Base-by-base conservation (phyloP, 2,113 vertebrate species). In the Callithrix jacchus region DNA sequence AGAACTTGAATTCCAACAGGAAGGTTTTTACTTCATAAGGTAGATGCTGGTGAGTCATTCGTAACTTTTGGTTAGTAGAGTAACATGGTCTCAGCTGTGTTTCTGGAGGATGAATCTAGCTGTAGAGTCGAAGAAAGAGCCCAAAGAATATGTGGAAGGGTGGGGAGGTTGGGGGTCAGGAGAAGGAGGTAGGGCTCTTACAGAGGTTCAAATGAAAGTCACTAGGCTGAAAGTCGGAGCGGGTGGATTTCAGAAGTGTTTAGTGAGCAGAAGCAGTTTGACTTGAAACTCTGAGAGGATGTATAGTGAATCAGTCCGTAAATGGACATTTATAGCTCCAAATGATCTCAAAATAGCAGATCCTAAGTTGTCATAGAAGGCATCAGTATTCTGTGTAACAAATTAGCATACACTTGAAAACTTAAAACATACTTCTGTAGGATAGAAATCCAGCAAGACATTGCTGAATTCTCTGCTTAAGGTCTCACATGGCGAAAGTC, bases 341-440 rank as follows among this genome's bases (percentile, higher is more conserved):
- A 18, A 27, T 21, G 45, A 27, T 83, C 16, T 87, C 47, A 6
- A 6, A 14, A 49, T 6, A 70, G 40, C 6, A 11, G 42, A 32
- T 30, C 58, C 70, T 74, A 2, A 13, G 11, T 30, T 18, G 17
- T 25, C 8, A 2, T 1, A 42, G 21, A 56, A 13, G 10, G 27
- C 2, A 0, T 18, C 3, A 1, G 1, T 35, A 3, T 30, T 3
- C 35, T 3, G 1, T 20, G n/a, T 32, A 6, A 68, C 35, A 9
- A 14, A 3, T 27, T 9, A 40, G 21, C 40, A 3, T 17, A 42
- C 13, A 8, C 13, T 3, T 14, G 27, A 35, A 47, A 35, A 40
- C 66, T 16, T 20, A 4, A 74, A 7, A 25, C 64, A 45, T 17
- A 0, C 5, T 20, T 42, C 12, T 3, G 5, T 5, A 27, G 21